Percentiles rank a stretch among this genome's conserved stretches.
phyloP scores from a whole-genome alignment of 2,797 vertebrate species.

The Podargus strigoides region DNA sequence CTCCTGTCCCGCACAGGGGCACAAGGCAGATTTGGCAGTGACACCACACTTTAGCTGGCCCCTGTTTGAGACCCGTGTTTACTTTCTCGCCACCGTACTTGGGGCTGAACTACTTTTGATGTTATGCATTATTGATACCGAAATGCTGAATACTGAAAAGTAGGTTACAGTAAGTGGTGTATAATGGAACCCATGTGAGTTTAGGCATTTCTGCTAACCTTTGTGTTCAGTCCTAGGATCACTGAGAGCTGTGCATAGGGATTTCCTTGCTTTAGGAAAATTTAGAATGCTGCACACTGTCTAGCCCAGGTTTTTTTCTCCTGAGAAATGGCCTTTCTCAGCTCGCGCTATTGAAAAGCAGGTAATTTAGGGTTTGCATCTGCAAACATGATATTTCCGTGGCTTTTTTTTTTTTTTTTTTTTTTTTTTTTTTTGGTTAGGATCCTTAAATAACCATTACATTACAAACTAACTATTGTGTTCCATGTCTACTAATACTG shows the following conservation, averaged over 20 bases:
- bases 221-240: background rate
- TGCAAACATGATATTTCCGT: background rate
- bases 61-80: background rate
- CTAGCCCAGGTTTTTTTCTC: background rate
- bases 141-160: slow-evolving; percentile 44
- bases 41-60: background rate
- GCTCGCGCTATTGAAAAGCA: background rate
- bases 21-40: background rate
- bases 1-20: background rate
- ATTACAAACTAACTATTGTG: background rate
- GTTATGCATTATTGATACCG: slow-evolving; percentile 53
- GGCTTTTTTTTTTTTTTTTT: background rate
- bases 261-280: background rate
- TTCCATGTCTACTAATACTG: background rate
- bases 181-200: slow-evolving; percentile 4
- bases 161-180: slow-evolving; percentile 47
- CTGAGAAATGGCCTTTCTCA: background rate
- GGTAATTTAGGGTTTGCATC: background rate
- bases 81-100: background rate
- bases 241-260: background rate
- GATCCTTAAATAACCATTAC: background rate
- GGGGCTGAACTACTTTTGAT: background rate
- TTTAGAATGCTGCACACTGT: background rate
- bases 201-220: slow-evolving; percentile 5
- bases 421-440: background rate